Conservation (phyloP, 2,113 vertebrate species). For the Rhinopithecus roxellana region DNA sequence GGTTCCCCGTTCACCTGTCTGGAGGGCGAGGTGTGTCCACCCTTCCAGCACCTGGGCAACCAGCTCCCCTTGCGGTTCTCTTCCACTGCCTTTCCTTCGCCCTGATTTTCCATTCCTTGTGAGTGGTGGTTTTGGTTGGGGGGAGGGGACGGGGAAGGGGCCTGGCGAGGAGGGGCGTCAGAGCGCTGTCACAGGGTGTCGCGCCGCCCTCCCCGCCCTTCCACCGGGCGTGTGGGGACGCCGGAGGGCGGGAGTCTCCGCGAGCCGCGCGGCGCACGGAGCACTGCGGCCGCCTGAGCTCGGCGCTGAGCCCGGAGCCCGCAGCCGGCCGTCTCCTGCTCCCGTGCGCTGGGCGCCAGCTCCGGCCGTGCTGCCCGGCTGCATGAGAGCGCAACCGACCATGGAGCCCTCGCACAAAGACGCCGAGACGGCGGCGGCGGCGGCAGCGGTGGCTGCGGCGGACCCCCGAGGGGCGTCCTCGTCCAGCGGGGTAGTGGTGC, state of each 20-base stretch:
- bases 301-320: neutral
- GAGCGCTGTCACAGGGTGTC: slow-evolving; percentile 55
- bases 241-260: slow-evolving; percentile 19
- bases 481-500: slow-evolving; percentile 94
- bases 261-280: neutral
- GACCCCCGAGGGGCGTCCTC: slow-evolving; percentile 81
- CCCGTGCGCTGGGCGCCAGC: neutral
- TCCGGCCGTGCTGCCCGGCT: neutral
- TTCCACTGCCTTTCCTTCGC: neutral
- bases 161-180: slow-evolving; percentile 63
- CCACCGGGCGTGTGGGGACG: slow-evolving; percentile 43
- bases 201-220: slow-evolving; percentile 53
- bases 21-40: neutral
- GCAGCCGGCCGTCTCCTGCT: neutral
- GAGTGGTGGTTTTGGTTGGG: neutral
- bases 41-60: neutral
- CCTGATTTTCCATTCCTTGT: neutral
- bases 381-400: neutral
- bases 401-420: slow-evolving; percentile 73
- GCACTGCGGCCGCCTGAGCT: neutral
- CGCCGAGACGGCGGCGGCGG: slow-evolving; percentile 60
- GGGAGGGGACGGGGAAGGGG: slow-evolving; percentile 7
- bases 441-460: slow-evolving; percentile 23
- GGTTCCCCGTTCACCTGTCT: neutral
- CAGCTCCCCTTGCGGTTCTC: neutral